Percentiles rank a stretch among this genome's conserved stretches.
Conservation (phyloP, 1,140 invertebrate species). For the Amphibalanus amphitrite region DNA sequence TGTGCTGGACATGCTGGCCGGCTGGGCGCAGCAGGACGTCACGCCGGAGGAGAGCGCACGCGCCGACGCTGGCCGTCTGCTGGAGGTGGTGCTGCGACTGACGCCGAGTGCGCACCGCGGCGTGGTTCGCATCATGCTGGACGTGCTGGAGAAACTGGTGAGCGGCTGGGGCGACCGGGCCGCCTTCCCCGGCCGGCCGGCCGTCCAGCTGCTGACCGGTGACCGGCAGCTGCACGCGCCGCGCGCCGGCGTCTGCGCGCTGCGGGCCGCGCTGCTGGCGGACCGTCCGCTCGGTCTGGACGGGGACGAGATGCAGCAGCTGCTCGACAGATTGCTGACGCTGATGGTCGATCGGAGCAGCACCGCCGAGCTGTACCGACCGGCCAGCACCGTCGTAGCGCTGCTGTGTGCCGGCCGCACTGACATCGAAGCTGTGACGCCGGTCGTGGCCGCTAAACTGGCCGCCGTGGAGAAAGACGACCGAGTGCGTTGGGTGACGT, state of each 20-base stretch:
- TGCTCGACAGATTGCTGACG: not conserved
- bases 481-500: not conserved
- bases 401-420: not conserved
- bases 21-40: not conserved
- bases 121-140: not conserved
- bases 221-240: not conserved
- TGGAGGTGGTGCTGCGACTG: not conserved
- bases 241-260: not conserved
- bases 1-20: not conserved
- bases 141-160: not conserved
- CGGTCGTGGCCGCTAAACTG: not conserved
- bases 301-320: not conserved
- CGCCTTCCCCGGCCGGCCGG: not conserved
- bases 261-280: not conserved
- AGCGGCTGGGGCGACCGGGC: not conserved
- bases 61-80: not conserved
- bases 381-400: not conserved
- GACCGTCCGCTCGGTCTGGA: not conserved
- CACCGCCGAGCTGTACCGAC: not conserved
- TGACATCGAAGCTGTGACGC: too few relatives aligned
- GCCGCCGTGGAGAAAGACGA: not conserved
- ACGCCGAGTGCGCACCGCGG: not conserved
- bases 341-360: not conserved
- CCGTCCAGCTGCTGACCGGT: not conserved
- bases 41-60: not conserved